These are phyloP conservation scores for Dryocosmus kuriphilus DNA, from an alignment of 2,888 invertebrate genomes.

Conservation along the genomic window DNA sequence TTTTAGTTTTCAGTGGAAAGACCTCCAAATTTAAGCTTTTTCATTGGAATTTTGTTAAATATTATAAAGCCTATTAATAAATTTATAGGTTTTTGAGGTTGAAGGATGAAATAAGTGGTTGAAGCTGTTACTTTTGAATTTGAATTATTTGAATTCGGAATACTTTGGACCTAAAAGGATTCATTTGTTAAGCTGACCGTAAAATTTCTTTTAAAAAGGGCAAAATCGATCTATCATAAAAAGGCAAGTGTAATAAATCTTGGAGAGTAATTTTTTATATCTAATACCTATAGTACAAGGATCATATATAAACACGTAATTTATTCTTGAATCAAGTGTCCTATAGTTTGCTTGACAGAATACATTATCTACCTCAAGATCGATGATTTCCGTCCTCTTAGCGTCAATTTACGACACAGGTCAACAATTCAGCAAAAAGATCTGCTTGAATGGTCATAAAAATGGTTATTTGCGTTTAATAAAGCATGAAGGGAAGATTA, in stretches of 20 bases:
- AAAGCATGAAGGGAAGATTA: background rate
- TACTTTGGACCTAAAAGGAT: no score
- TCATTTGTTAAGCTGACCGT: no score
- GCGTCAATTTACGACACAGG: background rate
- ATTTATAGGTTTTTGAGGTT: no score
- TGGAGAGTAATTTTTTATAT: background rate
- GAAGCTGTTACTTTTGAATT: no score
- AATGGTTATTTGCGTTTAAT: background rate
- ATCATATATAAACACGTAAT: background rate
- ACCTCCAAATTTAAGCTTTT: no score
- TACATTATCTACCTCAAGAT: constrained; percentile 33
- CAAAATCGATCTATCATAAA: background rate
- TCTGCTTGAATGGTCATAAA: background rate
- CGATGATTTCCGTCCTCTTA: constrained; percentile 17
- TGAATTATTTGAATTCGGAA: no score
- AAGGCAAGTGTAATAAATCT: background rate
- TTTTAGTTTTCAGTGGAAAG: no score
- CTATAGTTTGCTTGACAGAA: background rate
- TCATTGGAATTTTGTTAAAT: no score
- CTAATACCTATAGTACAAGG: background rate
- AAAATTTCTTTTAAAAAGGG: background rate
- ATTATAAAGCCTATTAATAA: no score
- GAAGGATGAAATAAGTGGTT: no score
- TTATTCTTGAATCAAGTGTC: constrained; percentile 20
- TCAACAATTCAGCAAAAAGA: background rate